Base-by-base conservation (phyloP, 2,797 vertebrate genomes). In the Centropyge bicolor region DNA sequence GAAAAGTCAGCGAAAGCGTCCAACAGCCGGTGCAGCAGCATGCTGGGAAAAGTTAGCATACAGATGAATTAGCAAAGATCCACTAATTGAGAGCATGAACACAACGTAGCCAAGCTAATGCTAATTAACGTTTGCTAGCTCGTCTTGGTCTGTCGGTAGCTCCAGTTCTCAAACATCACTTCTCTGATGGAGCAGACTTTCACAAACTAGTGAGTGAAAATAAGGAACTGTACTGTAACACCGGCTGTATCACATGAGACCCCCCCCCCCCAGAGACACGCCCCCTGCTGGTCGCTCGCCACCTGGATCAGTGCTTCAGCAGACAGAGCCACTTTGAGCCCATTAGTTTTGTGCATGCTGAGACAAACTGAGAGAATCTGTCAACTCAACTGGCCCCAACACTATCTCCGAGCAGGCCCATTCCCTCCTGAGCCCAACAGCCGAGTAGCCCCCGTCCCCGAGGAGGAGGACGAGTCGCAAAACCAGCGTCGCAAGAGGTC, bases 391-490 rank as follows among this genome's bases (percentile, higher is more conserved):
- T 90, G 94, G 96, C 95, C 96, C 92, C 94, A 95, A 96, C 94
- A 89, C 93, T 97, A 95, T 98, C 96, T 97, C 95, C 95, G 95
- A 97, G 95, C 96, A 99, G 98, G 97, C 95, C 95, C 88, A 77
- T 96, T 92, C 91, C 96, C 95, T 46, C 95, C 95, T 62, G 96
- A 97, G 80, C 94, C 95, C 77, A 95, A 96, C 87, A 94, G 95
- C 92, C 95, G 91, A 91, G 92, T 96, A 91, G 94, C 92, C 88
- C 95, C 95, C 20, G 95, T 95, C 90, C 94, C 94, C 3, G 96
- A 96, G 89, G 95, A 97, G 92, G 97, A 97, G 67, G 95, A 96
- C 75, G 85, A 93, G 40, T 94, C 91, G 76, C 92, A 92, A 80
- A 95, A 92, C 85, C 93, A 89, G 89, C 96, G 97, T 65, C 95